Percentiles rank a stretch among this genome's conserved stretches.
phyloP scores from a whole-genome alignment of 2,888 invertebrate species.

The Macaria notata region DNA sequence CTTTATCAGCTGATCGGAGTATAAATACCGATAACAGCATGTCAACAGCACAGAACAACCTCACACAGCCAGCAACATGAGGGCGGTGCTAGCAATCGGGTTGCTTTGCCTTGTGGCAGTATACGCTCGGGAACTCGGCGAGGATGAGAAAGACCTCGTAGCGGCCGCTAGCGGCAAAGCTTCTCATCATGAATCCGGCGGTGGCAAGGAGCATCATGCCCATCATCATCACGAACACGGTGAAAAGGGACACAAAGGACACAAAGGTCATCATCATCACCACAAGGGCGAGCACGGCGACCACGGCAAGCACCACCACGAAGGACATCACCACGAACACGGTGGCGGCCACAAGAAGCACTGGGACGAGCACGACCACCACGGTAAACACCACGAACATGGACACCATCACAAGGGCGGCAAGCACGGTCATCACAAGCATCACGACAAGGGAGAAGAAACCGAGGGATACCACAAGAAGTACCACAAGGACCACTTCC shows the following conservation, averaged over 20 bases:
- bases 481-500: conserved; percentile 74
- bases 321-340: conserved; percentile 69
- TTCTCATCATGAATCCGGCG: conserved; percentile 67
- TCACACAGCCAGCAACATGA: conserved; percentile 59
- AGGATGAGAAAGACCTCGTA: conserved; percentile 68
- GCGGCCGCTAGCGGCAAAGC: conserved; percentile 67
- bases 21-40: conserved; percentile 64
- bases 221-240: conserved; percentile 74
- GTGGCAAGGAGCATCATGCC: conserved; percentile 70
- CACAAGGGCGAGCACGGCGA: conserved; percentile 73
- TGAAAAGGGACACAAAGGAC: conserved; percentile 70
- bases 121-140: conserved; percentile 61
- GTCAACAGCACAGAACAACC: conserved; percentile 49
- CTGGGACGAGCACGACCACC: conserved; percentile 68
- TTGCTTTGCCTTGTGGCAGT: conserved; percentile 69
- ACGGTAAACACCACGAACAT: conserved; percentile 71
- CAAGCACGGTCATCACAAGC: conserved; percentile 72
- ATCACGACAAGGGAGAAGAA: conserved; percentile 73
- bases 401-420: conserved; percentile 75
- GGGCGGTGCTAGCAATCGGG: conserved; percentile 62
- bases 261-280: conserved; percentile 75
- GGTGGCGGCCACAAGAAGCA: conserved; percentile 74
- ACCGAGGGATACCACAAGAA: conserved; percentile 76
- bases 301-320: conserved; percentile 72
- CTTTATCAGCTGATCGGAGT: conserved; percentile 60